These are phyloP conservation scores for Sceloporus tristichus DNA, from an alignment of 2,113 vertebrate species.

Conservation along the genomic window DNA sequence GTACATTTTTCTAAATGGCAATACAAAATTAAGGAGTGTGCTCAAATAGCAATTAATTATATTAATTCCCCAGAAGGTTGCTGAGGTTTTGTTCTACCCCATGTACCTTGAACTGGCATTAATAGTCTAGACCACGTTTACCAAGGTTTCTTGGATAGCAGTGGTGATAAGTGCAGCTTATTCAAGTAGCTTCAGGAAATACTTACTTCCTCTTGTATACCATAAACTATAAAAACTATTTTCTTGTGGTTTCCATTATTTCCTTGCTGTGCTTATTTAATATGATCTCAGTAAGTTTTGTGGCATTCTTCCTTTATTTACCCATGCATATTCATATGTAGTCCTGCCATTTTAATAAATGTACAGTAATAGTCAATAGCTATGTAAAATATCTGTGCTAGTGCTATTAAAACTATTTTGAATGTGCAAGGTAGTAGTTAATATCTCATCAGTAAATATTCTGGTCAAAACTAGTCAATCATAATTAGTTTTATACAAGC, in stretches of 20 bases:
- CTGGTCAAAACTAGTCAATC: neutral
- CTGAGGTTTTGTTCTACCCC: neutral
- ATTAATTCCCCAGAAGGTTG: constrained; percentile 5
- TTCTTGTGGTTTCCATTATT: neutral
- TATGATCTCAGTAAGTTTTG: neutral
- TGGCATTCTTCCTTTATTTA: neutral
- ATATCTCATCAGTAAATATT: constrained; percentile 41
- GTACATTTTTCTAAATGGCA: neutral
- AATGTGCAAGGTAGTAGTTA: constrained; percentile 18
- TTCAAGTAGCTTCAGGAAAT: constrained; percentile 23
- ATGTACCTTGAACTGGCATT: constrained; percentile 43
- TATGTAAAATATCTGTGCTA: neutral
- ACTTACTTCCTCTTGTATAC: too few relatives aligned
- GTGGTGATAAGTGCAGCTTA: constrained; percentile 47
- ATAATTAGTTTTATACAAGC: constrained; percentile 39
- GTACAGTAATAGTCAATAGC: neutral
- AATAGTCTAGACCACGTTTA: constrained; percentile 34
- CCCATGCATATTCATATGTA: neutral
- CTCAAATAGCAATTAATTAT: constrained; percentile 40
- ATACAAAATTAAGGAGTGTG: constrained; percentile 31
- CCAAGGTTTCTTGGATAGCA: neutral
- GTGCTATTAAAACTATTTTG: constrained; percentile 46
- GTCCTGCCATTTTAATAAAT: constrained; percentile 26
- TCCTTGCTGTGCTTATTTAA: neutral
- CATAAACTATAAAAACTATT: neutral